These are phyloP conservation scores for Moxostoma hubbsi DNA, from an alignment of 2,797 vertebrate species.

Conservation along the genomic window DNA sequence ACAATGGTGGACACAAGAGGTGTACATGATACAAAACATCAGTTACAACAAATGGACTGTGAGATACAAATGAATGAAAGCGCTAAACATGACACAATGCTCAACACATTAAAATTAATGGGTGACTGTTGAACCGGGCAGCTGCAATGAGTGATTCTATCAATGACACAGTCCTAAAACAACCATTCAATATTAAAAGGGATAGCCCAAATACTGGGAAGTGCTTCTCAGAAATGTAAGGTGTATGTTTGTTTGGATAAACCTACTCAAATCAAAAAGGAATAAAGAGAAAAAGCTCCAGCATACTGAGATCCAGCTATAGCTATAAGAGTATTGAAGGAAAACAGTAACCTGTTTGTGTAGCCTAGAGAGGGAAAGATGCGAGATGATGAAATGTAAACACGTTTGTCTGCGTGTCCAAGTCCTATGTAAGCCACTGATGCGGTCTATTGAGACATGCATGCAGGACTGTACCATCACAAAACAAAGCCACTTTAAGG, in stretches of 20 bases:
- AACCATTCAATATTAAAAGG: conserved; percentile 41
- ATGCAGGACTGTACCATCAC: conserved; percentile 64
- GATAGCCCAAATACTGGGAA: conserved; percentile 23
- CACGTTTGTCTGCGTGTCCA: conserved; percentile 55
- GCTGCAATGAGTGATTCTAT: conserved; percentile 9
- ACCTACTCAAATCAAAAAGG: background rate
- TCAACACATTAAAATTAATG: background rate
- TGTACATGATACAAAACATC: conserved; percentile 49
- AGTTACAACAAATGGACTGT: conserved; percentile 54
- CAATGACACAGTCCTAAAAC: background rate
- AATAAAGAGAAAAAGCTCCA: conserved; percentile 17
- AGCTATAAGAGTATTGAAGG: conserved; percentile 34
- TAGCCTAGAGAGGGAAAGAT: conserved; percentile 22
- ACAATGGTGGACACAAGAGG: conserved; percentile 42
- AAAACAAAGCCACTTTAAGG: conserved; percentile 60
- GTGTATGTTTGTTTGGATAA: conserved; percentile 16
- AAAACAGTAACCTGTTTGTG: conserved; percentile 5
- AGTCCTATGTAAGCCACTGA: conserved; percentile 60
- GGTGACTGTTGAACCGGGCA: background rate
- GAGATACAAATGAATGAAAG: conserved; percentile 30
- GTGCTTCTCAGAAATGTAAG: background rate
- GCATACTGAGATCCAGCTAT: conserved; percentile 9
- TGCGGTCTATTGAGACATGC: conserved; percentile 62
- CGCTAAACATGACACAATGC: conserved; percentile 6
- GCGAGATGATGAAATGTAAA: conserved; percentile 55